Evolutionary conservation across 2,113 vertebrate genomes (phyloP).

Genomic region (Acanthisitta chloris): DNA sequence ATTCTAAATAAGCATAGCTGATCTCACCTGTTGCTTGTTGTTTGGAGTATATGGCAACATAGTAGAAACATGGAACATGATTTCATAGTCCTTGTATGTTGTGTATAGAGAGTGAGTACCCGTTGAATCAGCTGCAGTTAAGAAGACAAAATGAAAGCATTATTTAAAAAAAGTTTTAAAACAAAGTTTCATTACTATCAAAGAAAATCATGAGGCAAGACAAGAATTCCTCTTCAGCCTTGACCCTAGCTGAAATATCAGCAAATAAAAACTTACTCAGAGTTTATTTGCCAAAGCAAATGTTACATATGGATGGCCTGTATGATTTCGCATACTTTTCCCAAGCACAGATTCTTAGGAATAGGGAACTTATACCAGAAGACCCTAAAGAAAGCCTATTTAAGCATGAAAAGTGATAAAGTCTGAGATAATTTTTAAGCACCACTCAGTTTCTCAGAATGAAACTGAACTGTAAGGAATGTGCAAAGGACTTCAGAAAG

Average conservation of each 20-base stretch:
- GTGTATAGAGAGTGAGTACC: slow-evolving; percentile 94
- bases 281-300: not conserved
- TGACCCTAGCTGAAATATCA: not conserved
- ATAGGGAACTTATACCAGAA: not conserved
- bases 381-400: not conserved
- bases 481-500: not conserved
- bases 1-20: not conserved
- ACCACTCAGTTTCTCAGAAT: not conserved
- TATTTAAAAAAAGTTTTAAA: not conserved
- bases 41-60: slow-evolving; percentile 95
- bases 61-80: slow-evolving; percentile 97
- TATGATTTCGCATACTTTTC: not conserved
- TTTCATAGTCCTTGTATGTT: slow-evolving; percentile 94
- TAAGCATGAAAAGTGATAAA: not conserved
- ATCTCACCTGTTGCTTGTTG: slow-evolving; percentile 93
- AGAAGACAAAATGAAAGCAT: not conserved
- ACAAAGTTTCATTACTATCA: not conserved
- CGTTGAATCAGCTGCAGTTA: slow-evolving; percentile 88
- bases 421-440: not conserved
- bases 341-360: not conserved
- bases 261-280: not conserved
- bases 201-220: not conserved
- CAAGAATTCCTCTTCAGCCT: not conserved
- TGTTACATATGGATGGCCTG: accelerated
- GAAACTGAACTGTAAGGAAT: not conserved